Conservation (phyloP, 1,140 invertebrate genomes). For the Camponotus vicinus region DNA sequence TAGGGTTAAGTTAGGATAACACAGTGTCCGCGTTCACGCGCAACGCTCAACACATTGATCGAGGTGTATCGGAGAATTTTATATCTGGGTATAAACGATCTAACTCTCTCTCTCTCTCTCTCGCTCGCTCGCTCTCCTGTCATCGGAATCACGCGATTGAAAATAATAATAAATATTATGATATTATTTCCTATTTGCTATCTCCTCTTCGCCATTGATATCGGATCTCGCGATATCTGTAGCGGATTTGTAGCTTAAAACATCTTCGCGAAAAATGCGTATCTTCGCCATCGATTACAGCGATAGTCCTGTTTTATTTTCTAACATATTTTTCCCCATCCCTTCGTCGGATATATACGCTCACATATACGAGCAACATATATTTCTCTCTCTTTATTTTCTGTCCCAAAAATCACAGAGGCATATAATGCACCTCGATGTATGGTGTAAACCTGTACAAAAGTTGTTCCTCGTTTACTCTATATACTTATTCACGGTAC, state of each 20-base stretch:
- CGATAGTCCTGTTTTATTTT: slow-evolving; percentile 20
- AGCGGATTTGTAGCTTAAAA: background rate
- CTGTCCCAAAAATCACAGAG: slow-evolving; percentile 83
- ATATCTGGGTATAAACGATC: slow-evolving; percentile 22
- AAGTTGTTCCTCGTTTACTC: slow-evolving; percentile 83
- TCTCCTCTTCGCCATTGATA: slow-evolving; percentile 34
- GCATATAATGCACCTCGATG: slow-evolving; percentile 79
- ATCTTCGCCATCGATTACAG: background rate
- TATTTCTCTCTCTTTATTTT: slow-evolving; percentile 74
- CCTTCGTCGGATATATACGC: slow-evolving; percentile 67
- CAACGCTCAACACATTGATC: slow-evolving; percentile 39
- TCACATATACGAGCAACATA: slow-evolving; percentile 67
- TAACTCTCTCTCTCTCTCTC: background rate
- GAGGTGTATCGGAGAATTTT: slow-evolving; percentile 44
- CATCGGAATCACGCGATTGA: slow-evolving; percentile 53
- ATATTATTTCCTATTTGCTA: slow-evolving; percentile 56
- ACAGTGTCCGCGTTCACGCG: slow-evolving; percentile 29
- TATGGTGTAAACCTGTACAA: slow-evolving; percentile 85
- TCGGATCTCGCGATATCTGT: slow-evolving; percentile 32
- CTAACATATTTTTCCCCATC: slow-evolving; percentile 49
- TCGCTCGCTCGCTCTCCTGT: background rate
- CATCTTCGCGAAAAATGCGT: background rate
- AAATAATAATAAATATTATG: slow-evolving; percentile 67
- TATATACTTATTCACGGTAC: slow-evolving; percentile 83
- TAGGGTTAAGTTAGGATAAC: slow-evolving; percentile 17